Evolutionary conservation across 53 echinoderm and acorn worm genomes (phyloP), one percentile per base, ranked within the genome.

Genomic region (Apostichopus leukothele): DNA sequence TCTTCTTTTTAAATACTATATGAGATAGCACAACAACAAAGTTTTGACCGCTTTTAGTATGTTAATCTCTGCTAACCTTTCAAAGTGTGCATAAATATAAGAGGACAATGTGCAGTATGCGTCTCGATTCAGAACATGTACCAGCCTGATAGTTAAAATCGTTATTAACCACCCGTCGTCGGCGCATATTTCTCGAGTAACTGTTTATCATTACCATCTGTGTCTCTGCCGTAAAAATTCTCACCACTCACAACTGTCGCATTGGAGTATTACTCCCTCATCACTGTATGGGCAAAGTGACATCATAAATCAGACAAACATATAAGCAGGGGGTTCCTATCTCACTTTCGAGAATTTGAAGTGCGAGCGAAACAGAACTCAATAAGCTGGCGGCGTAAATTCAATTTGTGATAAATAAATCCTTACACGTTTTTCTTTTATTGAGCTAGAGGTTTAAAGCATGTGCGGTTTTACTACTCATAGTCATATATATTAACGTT

Each of bases 361-460:
- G 81, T 81, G 81, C 57, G 51, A 54, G 81, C 2, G 3, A 39
- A 81, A 22, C 81, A 81, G 54, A 54, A 54, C 81, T 54, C 81
- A 55, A 81, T 6, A 81, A 18, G 59, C 57, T 11, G 59, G 7
- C 39, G 22, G 55, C 19, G 23, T 54, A 81, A 81, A 81, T 81
- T 81, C 55, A 81, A 81, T 81, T 81, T 81, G 81, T 10, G 20
- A 81, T 81, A 54, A 54, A 81, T 11, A 81, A 81, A 81, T 81
- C 81, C 81, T 54, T 59, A 54, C 59, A 81, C 25, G 55, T 81
- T 57, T 55, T 39, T 39, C 39, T 22, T 57, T 81, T 55, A 18
- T 59, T 81, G 81, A 22, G 22, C 20, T 59, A 21, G n/a, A 16
- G 59, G 18, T 18, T 11, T 79, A 79, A 51, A 54, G 51, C 51